Evolutionary conservation across 1,140 invertebrate species (phyloP), one percentile per base, ranked within the genome.

Genomic region (Micrasema minimum): DNA sequence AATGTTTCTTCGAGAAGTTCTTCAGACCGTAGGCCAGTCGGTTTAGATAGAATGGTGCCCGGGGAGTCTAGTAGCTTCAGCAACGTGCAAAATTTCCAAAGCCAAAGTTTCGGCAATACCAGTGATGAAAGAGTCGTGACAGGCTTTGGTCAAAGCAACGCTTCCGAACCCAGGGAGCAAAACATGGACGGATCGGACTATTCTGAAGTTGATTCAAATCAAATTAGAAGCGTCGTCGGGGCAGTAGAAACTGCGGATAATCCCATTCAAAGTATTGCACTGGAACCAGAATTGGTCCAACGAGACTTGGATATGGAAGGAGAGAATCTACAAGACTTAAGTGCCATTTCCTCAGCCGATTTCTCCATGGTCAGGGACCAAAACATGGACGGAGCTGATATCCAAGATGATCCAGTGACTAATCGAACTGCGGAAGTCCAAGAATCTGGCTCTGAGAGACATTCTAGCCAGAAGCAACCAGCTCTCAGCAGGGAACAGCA

Each of bases 311-410:
- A 82, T 11, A 81, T 88, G 78, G 87, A 88, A 71, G 87, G 87
- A 10, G 87, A 88, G 72, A 88, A 88, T 71, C 77, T 88, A 20
- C 85, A 87, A 73, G 87, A 88, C 77, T 77, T 84, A 37, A 83
- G 82, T 71, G 67, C 75, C 9, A 78, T 81, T 57, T 77, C 81
- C 5, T 78, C 81, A 7, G 69, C 76, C 5, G 82, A 85, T 26
- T 71, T 81, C 59, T 76, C 80, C 0, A 80, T 77, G 57, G 75
- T 80, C 5, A 75, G 82, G 14, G 81, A 83, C 37, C 78, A 79
- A 46, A 78, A 78, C 7, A 77, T 81, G 37, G 81, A 82, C 16
- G 80, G 80, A 1, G 78, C 79, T 2, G 79, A 78, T 46, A 67
- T 76, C 2, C 78, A 76, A 57, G 74, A 72, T 31, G 45, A 55